Evolutionary conservation across 2,888 invertebrate species (phyloP).

Genomic region (Torymus tubicola): DNA sequence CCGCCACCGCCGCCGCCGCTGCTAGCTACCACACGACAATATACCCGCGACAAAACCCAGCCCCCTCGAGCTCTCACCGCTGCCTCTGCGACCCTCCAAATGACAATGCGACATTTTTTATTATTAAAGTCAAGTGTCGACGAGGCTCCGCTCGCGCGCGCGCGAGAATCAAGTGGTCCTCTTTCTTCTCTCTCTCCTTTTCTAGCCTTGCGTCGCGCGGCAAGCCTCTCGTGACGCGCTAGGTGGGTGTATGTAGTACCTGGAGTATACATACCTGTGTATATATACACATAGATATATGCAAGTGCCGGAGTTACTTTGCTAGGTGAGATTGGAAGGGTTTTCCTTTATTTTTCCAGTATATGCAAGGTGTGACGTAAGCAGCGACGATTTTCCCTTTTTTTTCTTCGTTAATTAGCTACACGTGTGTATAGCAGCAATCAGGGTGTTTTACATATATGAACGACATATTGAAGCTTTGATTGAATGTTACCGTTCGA

Average conservation of each 20-base stretch:
- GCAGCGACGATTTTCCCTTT: no score
- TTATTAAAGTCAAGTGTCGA: constrained; percentile 67
- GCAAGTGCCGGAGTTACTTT: no score
- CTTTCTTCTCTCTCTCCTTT: constrained; percentile 14
- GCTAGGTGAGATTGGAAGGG: no score
- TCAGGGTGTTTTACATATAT: no score
- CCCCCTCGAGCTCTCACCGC: constrained; percentile 60
- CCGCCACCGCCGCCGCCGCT: no score
- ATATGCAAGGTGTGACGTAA: no score
- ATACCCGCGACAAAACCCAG: constrained; percentile 51
- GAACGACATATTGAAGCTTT: no score
- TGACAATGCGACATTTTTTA: constrained; percentile 71
- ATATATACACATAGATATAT: neutral
- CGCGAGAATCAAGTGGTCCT: constrained; percentile 58
- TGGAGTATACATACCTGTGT: neutral
- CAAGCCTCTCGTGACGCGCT: no score
- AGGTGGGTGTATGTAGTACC: neutral
- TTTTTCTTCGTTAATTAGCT: no score
- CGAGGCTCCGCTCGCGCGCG: constrained; percentile 56
- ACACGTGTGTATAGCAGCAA: no score
- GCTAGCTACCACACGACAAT: constrained; percentile 17
- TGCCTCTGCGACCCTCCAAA: constrained; percentile 61
- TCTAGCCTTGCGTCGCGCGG: neutral
- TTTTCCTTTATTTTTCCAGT: no score
- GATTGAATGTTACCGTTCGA: no score